A percentile compares a stretch with the other conserved stretches of the same genome.
Evolutionary conservation across 1,140 invertebrate genomes (phyloP).

Genomic region (Drosophila willistoni): DNA sequence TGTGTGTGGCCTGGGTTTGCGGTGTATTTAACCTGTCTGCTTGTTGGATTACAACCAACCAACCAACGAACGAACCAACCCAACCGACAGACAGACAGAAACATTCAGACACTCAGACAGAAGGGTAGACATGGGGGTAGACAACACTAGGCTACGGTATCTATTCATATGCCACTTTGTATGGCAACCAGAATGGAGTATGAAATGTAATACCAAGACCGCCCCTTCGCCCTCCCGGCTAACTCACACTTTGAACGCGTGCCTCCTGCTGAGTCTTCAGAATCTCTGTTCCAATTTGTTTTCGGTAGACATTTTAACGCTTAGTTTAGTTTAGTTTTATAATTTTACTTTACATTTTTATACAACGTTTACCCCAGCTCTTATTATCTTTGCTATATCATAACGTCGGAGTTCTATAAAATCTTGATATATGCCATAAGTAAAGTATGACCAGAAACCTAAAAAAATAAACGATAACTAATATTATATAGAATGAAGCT

Average conservation of each 20-base stretch:
- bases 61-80: slow-evolving; percentile 27
- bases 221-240: slow-evolving; percentile 5
- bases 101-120: slow-evolving; percentile 22
- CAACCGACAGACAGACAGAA: slow-evolving; percentile 42
- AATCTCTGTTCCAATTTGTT: slow-evolving; percentile 56
- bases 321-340: slow-evolving; percentile 75
- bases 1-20: slow-evolving; percentile 69
- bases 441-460: slow-evolving; percentile 54
- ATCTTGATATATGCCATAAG: slow-evolving; percentile 29
- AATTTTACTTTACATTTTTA: slow-evolving; percentile 24
- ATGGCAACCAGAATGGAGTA: slow-evolving; percentile 6
- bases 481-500: not conserved
- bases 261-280: slow-evolving; percentile 31
- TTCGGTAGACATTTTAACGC: slow-evolving; percentile 74
- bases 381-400: not conserved
- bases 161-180: slow-evolving; percentile 76
- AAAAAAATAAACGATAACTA: not conserved
- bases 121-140: slow-evolving; percentile 29
- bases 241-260: slow-evolving; percentile 44
- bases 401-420: slow-evolving; percentile 32
- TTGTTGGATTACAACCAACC: slow-evolving; percentile 73
- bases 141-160: slow-evolving; percentile 71
- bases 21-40: slow-evolving; percentile 82
- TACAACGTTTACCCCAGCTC: not conserved
- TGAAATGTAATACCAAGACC: slow-evolving; percentile 73